Evolutionary conservation across 2,888 invertebrate species (phyloP).

Genomic region (Junonia oenone): DNA sequence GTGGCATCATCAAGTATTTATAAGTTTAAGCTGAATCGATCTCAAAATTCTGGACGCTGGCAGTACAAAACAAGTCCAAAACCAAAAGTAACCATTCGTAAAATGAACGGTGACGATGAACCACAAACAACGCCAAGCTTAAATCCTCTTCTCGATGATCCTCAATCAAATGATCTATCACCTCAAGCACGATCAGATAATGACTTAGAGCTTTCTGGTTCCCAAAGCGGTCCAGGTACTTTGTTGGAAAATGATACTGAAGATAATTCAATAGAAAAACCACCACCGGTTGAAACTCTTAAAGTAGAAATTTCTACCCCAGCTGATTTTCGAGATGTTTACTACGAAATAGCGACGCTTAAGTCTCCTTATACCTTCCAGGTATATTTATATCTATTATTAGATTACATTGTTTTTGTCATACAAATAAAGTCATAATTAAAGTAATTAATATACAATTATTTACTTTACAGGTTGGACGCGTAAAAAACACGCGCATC

Average conservation of each 20-base stretch:
- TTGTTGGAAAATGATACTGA: slow-evolving; percentile 82
- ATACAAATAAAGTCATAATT: background rate
- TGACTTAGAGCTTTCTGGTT: slow-evolving; percentile 87
- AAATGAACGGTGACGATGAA: slow-evolving; percentile 80
- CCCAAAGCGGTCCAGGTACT: slow-evolving; percentile 80
- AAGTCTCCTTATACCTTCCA: slow-evolving; percentile 94
- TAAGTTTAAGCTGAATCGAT: slow-evolving; percentile 89
- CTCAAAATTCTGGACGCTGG: slow-evolving; percentile 92
- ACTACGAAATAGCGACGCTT: slow-evolving; percentile 93
- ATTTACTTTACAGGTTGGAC: slow-evolving; percentile 83
- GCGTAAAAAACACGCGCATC: slow-evolving; percentile 91
- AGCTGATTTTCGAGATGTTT: slow-evolving; percentile 90
- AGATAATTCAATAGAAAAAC: slow-evolving; percentile 82
- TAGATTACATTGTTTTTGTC: background rate
- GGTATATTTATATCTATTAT: slow-evolving; percentile 67
- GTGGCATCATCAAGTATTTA: slow-evolving; percentile 82
- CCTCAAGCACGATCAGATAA: slow-evolving; percentile 80
- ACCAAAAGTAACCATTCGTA: slow-evolving; percentile 89
- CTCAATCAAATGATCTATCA: slow-evolving; percentile 75
- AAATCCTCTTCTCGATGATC: slow-evolving; percentile 63
- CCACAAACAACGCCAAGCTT: slow-evolving; percentile 67
- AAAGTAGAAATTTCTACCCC: slow-evolving; percentile 94
- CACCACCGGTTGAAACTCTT: slow-evolving; percentile 86
- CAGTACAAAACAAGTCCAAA: slow-evolving; percentile 94
- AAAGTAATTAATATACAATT: background rate